These are phyloP conservation scores for Epistrophe eligans DNA, from an alignment of 2,888 invertebrate species.

Conservation along the genomic window DNA sequence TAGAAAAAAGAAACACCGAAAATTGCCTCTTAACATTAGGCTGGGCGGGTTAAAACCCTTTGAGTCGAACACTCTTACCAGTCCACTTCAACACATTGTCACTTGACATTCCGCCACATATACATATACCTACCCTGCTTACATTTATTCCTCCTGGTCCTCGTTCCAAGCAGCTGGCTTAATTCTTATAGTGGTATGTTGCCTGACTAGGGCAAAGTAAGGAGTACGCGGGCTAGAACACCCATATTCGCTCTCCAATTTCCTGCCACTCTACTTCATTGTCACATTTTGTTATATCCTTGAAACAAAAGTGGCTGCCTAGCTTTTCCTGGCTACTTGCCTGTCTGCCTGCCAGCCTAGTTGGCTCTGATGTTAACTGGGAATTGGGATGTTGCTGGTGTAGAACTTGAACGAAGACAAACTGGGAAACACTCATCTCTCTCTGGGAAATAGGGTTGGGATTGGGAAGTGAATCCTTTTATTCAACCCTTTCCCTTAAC, in stretches of 20 bases:
- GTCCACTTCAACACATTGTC: conserved; percentile 55
- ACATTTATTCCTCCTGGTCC: not conserved
- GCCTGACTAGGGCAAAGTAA: conserved; percentile 17
- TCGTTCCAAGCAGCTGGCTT: not conserved
- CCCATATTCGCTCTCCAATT: conserved; percentile 68
- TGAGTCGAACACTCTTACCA: conserved; percentile 25
- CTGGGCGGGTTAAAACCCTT: conserved; percentile 56
- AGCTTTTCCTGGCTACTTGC: conserved; percentile 38
- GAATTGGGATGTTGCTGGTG: conserved; percentile 16
- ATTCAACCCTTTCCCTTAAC: conserved; percentile 3
- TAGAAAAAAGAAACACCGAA: conserved; percentile 38
- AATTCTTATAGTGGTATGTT: conserved; percentile 24
- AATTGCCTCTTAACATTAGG: conserved; percentile 65
- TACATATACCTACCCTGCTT: not conserved
- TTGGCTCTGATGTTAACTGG: conserved; percentile 8
- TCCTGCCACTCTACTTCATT: conserved; percentile 75
- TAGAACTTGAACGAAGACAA: conserved; percentile 39
- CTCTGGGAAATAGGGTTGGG: conserved; percentile 4
- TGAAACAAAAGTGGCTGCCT: conserved; percentile 71
- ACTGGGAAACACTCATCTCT: conserved; percentile 38
- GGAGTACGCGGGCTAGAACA: conserved; percentile 27
- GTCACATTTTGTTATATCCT: conserved; percentile 75
- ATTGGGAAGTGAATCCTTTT: conserved; percentile 44
- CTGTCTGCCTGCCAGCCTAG: conserved; percentile 23
- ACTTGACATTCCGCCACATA: conserved; percentile 31